phyloP scores from a whole-genome alignment of 1,140 invertebrate species.

The Conus betulinus region DNA sequence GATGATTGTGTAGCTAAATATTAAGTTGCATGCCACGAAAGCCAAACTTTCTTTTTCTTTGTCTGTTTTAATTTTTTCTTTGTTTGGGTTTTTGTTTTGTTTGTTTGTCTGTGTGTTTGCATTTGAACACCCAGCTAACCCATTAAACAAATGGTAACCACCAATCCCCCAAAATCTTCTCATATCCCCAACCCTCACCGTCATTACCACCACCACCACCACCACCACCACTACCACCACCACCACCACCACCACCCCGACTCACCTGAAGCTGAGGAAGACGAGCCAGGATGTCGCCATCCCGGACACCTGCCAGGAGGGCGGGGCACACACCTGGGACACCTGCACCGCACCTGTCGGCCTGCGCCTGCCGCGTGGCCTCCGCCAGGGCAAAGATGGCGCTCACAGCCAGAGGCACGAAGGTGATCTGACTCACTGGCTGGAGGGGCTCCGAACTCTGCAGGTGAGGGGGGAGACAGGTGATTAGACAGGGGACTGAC shows the following conservation, averaged over 20 bases:
- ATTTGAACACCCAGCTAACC: too few species aligned
- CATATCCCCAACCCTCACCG: too few species aligned
- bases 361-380: conserved; percentile 42
- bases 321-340: conserved; percentile 14
- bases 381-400: conserved; percentile 51
- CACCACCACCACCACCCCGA: not conserved
- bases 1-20: too few species aligned
- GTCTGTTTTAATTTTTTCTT: too few species aligned
- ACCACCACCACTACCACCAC: not conserved
- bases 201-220: too few species aligned
- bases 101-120: too few species aligned
- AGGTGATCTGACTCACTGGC: not conserved
- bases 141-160: too few species aligned
- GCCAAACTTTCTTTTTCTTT: too few species aligned
- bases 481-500: not conserved
- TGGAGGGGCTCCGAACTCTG: not conserved
- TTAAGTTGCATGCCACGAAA: too few species aligned
- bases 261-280: conserved; percentile 40
- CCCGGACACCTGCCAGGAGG: conserved; percentile 32
- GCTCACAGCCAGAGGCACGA: conserved; percentile 46
- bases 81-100: too few species aligned
- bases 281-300: conserved; percentile 31
- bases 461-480: not conserved
- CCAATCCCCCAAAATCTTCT: too few species aligned
- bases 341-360: conserved; percentile 17